Evolutionary conservation across 2,113 vertebrate species (phyloP).

Genomic region (Crotalus horridus): DNA sequence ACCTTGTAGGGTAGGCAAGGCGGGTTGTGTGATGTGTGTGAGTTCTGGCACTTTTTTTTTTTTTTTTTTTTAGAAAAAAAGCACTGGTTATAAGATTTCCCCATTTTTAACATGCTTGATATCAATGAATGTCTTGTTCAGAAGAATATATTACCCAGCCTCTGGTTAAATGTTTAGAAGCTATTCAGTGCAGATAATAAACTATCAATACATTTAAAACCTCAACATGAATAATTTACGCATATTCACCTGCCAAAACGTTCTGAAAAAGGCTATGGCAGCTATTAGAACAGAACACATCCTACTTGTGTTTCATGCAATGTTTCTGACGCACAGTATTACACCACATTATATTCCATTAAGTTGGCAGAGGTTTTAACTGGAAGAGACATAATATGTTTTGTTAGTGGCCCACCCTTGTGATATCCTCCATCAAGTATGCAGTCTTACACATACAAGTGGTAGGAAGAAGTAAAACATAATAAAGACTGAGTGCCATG

Average conservation of each 20-base stretch:
- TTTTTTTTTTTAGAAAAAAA: too few relatives aligned
- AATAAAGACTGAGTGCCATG: constrained; percentile 13
- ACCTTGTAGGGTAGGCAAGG: too few relatives aligned
- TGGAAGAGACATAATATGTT: neutral
- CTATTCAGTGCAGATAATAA: constrained; percentile 27
- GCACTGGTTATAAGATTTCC: neutral
- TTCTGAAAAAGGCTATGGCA: constrained; percentile 34
- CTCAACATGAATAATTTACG: constrained; percentile 27
- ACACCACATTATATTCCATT: constrained; percentile 19
- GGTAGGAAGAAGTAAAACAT: neutral
- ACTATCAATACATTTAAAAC: constrained; percentile 25
- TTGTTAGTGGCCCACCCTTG: constrained; percentile 21
- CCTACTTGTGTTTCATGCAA: constrained; percentile 35
- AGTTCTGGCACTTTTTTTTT: too few relatives aligned
- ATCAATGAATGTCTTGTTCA: neutral
- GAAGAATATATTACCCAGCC: neutral
- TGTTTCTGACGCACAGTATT: constrained; percentile 20
- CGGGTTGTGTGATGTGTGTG: too few relatives aligned
- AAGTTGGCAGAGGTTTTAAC: constrained; percentile 18
- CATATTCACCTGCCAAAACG: constrained; percentile 25
- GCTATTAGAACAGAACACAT: constrained; percentile 32
- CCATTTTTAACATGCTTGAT: neutral
- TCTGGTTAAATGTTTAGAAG: constrained; percentile 7
- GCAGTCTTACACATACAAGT: constrained; percentile 20
- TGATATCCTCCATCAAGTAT: constrained; percentile 40